Evolutionary conservation across 1,140 invertebrate species (phyloP), one percentile per base, ranked within the genome.

Genomic region (Neodiprion lecontei): DNA sequence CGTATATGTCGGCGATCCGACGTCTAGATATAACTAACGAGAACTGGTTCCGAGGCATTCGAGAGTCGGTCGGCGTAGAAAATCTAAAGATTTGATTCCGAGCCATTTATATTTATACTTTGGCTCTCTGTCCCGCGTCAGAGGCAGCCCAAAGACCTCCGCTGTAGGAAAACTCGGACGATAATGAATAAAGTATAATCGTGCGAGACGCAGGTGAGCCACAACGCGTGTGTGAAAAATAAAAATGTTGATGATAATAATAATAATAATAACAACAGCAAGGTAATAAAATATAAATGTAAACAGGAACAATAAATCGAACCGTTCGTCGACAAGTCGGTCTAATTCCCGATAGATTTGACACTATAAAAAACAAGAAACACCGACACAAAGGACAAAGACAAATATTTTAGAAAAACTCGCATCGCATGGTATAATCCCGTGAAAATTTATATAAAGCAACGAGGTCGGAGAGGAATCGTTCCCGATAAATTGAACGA

Each of bases 1-100:
- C 5, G 28, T 40, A 40, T 61, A 61, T 8, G n/a, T 9, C 53
- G 53, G n/a, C 53, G 53, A 61, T 61, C 53, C 53, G 53, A 61
- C 53, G 53, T 61, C 53, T 61, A 61, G 53, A 61, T 61, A 61
- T 61, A 61, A 61, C 53, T 61, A 61, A 61, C 53, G 53, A 61
- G 53, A 61, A 61, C 9, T 61, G 53, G 53, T 61, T 61, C 53
- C 53, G 7, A 61, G n/a, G n/a, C 9, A 17, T 61, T 8, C 53
- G 53, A 61, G 28, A 40, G 28, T 17, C 53, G n/a, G 53, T 8
- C 53, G 53, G 53, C 53, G 53, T 61, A 61, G 11, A 61, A 61
- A 61, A 61, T 61, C 53, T 61, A 61, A 12, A 61, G 53, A 61
- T 61, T 61, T 61, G 53, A 61, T 61, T 61, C 53, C 53, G 53